Evolutionary conservation across 2,113 vertebrate species (phyloP), one percentile per base, ranked within the genome.

Genomic region (Anhinga rufa): DNA sequence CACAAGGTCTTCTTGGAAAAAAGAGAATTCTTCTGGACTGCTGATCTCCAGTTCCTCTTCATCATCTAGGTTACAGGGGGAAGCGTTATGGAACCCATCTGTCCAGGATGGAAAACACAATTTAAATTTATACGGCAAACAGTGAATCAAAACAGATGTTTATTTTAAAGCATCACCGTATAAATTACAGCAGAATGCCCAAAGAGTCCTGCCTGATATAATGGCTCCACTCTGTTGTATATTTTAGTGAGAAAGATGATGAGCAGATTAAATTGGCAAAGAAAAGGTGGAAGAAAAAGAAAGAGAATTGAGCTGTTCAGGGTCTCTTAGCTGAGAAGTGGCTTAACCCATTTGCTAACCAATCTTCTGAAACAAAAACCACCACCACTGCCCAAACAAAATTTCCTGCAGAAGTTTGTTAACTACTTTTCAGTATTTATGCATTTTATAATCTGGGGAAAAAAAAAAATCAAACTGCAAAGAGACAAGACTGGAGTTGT

Each of bases 1-100:
- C 97, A 99, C 99, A 15, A 99, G 95, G 17, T 99, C 98, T 8
- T 99, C 98, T 1, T 98, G 96, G 57, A 99, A 99, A 51, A 97
- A 98, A 58, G 98, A 97, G 97, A 99, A 99, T 92, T 99, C 99
- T 81, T 99, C 98, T 70, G 98, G 87, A 71, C 89, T 96, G 77
- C 98, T 98, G 1, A 95, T 97, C 89, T 99, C 99, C 40, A 97
- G 95, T 79, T 99, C 98, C 74, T 98, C 98, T 66, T 99, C 99
- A 88, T 99, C 98, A 61, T 97, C 97, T 5, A 98, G 96, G 92
- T 98, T 98, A 97, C 97, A 98, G 71, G 96, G 95, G 44, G 96
- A 79, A 95, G 94, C 96, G 80, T 92, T 98, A 34, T 97, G 97
- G 96, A 99, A 98, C 82, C 98, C 98, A 95, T 97, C 99, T 99